Percentiles rank a stretch among this genome's conserved stretches.
These are phyloP conservation scores for Galerucella pusilla DNA, from an alignment of 2,888 invertebrate genomes.

Conservation along the genomic window DNA sequence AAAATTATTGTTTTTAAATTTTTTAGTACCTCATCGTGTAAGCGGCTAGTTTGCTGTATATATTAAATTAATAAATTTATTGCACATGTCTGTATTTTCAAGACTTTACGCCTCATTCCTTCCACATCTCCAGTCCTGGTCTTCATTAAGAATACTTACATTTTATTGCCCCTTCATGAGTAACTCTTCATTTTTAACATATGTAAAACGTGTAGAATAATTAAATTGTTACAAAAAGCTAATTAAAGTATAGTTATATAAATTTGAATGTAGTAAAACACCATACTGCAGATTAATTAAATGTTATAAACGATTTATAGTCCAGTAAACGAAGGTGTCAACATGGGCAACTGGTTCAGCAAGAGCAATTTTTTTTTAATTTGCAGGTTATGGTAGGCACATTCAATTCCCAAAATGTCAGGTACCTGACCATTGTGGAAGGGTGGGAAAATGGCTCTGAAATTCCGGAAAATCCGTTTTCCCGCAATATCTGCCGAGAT, in stretches of 20 bases:
- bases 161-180: neutral
- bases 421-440: too few species aligned
- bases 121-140: neutral
- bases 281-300: slow-evolving; percentile 1
- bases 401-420: too few species aligned
- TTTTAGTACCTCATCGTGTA: neutral
- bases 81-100: neutral
- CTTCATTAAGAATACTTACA: neutral
- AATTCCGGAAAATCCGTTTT: too few species aligned
- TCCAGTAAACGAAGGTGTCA: too few species aligned
- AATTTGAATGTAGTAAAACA: slow-evolving; percentile 2
- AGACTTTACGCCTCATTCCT: neutral
- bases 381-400: too few species aligned
- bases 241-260: neutral
- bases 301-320: too few species aligned
- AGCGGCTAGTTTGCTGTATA: neutral
- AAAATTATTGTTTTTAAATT: too few species aligned
- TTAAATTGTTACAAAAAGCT: slow-evolving; percentile 7
- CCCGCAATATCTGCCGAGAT: too few species aligned
- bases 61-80: slow-evolving; percentile 1
- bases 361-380: too few species aligned
- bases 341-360: too few species aligned
- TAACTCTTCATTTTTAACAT: neutral
- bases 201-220: slow-evolving; percentile 10
- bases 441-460: too few species aligned